These are phyloP conservation scores for Agonopterix alstromeriana DNA, from an alignment of 2,888 invertebrate genomes.

Conservation along the genomic window DNA sequence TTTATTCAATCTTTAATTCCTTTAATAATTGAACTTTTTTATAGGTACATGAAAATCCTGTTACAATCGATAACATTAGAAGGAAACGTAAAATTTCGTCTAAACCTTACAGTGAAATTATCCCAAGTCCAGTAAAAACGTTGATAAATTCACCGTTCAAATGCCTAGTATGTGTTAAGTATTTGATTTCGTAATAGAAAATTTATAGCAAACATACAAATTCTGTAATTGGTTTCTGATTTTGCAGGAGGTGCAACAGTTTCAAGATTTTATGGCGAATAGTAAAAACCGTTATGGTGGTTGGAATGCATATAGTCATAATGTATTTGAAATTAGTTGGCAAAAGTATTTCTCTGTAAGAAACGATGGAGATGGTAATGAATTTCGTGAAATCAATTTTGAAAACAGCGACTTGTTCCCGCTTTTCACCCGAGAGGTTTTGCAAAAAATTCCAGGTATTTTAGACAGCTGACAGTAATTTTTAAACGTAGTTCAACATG, in stretches of 20 bases:
- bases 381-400: too few species aligned
- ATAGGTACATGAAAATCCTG: constrained; percentile 23
- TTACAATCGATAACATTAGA: constrained; percentile 13
- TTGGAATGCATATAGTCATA: constrained; percentile 76
- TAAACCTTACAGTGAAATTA: constrained; percentile 37
- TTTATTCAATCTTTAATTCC: too few species aligned
- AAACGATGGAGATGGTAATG: too few species aligned
- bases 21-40: constrained; percentile 3
- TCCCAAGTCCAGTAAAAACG: constrained; percentile 54
- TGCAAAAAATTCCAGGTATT: constrained; percentile 42
- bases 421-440: constrained; percentile 32
- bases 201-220: background rate
- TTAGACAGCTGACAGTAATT: background rate
- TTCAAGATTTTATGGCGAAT: constrained; percentile 69
- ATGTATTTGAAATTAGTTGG: constrained; percentile 66
- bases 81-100: constrained; percentile 18
- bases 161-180: constrained; percentile 35
- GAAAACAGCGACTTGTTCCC: background rate
- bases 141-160: constrained; percentile 56
- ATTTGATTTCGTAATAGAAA: background rate
- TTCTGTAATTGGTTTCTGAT: background rate
- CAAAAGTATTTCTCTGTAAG: constrained; percentile 34
- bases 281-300: constrained; percentile 73
- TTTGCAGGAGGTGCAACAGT: constrained; percentile 68
- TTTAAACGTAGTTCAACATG: too few species aligned